Percentiles rank a stretch among this genome's conserved stretches.
These are phyloP conservation scores for Heptranchias perlo DNA, from an alignment of 2,113 vertebrate genomes.

Conservation along the genomic window DNA sequence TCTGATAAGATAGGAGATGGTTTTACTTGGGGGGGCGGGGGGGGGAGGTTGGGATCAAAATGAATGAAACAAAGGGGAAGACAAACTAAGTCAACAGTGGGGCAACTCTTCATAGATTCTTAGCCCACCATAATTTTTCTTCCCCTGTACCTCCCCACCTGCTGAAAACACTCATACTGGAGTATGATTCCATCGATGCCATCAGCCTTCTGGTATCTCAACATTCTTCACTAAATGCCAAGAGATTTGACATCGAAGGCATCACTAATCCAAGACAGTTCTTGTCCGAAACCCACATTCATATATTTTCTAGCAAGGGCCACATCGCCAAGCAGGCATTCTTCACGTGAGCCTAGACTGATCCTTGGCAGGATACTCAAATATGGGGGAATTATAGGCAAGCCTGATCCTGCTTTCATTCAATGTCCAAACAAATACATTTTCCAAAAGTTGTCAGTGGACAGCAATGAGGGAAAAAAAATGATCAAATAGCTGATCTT, in stretches of 20 bases:
- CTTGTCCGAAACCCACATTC: background rate
- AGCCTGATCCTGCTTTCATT: background rate
- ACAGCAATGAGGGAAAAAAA: background rate
- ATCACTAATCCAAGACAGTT: background rate
- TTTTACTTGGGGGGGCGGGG: too few relatives aligned
- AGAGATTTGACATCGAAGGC: background rate
- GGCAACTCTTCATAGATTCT: background rate
- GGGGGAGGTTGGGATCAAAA: too few relatives aligned
- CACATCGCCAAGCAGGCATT: background rate
- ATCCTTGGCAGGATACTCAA: background rate
- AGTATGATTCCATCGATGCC: background rate
- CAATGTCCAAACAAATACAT: background rate
- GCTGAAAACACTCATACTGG: background rate
- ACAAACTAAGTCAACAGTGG: background rate
- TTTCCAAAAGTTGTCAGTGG: background rate
- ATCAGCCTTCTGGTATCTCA: background rate
- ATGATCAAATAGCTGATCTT: background rate
- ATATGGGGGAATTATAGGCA: background rate
- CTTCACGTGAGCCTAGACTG: background rate
- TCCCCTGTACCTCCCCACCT: background rate
- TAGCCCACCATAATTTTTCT: background rate
- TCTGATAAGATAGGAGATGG: background rate
- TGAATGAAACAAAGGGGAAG: background rate
- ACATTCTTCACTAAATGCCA: background rate
- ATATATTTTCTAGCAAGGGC: background rate